Base-by-base conservation (phyloP, 2,888 invertebrate genomes). In the Crematogaster levior region DNA sequence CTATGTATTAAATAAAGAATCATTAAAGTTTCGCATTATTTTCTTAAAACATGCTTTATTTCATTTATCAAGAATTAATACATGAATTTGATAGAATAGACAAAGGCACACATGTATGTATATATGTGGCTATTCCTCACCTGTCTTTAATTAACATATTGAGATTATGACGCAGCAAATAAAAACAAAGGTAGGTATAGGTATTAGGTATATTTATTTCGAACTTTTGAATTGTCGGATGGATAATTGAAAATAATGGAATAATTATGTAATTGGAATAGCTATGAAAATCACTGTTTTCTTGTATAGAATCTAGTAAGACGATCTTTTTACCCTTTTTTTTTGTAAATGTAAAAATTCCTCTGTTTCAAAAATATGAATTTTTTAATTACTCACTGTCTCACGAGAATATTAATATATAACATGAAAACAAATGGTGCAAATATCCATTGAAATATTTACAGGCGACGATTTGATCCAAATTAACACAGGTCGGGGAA, bases 371-470 rank as follows among this genome's bases (percentile, higher is more conserved):
- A 30, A 46, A 46, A 12, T 66, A 46, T 27, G 18, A 46, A 46
- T 46, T 30, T 66, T 46, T 46, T 3, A 46, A 24, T 66, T 66
- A 7, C 5, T 65, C 12, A 6, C 10, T 43, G 3, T 37, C 4
- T 27, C 7, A 27, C 3, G n/a, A 46, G 27, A n/a, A n/a, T 10
- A 24, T 10, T 30, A 21, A 68, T 72, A 4, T 43, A 27, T 21
- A 43, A 60, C 6, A n/a, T 15, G 60, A 43, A 37, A 24, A 48
- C n/a, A 48, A 48, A 61, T 61, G n/a, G 30, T 10, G 10, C 1
- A 73, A 61, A 60, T 73, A 43, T 40, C 37, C 4, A n/a, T 43
- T 27, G 10, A 58, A 60, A 46, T 74, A 15, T 43, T 61, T 46
- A 61, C 15, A 46, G 43, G 7, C 15, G n/a, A 43, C 10, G 21